These are phyloP conservation scores for Mormyrops attenuatus DNA, from an alignment of 2,797 vertebrate species.

Conservation along the genomic window DNA sequence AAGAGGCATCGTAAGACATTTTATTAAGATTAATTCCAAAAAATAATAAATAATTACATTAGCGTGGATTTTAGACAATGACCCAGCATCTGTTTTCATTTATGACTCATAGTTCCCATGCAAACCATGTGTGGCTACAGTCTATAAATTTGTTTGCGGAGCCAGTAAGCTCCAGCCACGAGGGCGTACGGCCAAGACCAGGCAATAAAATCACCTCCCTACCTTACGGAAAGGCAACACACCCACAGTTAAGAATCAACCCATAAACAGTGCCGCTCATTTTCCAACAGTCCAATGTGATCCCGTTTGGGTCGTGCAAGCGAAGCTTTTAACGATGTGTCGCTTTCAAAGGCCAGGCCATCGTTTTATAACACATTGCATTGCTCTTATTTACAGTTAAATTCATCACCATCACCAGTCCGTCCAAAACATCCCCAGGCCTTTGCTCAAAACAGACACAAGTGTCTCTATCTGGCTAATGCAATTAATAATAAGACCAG, in stretches of 20 bases:
- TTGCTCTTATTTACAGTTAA: not conserved
- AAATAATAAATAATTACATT: slow-evolving; percentile 42
- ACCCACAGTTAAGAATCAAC: slow-evolving; percentile 51
- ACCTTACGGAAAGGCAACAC: slow-evolving; percentile 52
- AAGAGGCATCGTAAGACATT: not conserved
- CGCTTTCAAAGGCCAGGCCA: not conserved
- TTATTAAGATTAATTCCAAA: not conserved
- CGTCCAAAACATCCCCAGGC: not conserved
- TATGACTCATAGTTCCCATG: slow-evolving; percentile 62
- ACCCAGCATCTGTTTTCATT: slow-evolving; percentile 60
- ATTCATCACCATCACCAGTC: not conserved
- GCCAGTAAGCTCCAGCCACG: slow-evolving; percentile 43
- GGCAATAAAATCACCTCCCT: slow-evolving; percentile 50
- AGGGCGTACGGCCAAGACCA: slow-evolving; percentile 47
- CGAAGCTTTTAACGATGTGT: not conserved
- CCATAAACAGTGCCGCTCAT: slow-evolving; percentile 38
- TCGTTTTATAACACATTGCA: not conserved
- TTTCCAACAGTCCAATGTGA: not conserved
- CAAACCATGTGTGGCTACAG: slow-evolving; percentile 52
- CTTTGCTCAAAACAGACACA: not conserved
- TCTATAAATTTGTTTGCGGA: slow-evolving; percentile 49
- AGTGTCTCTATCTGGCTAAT: not conserved
- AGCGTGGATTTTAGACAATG: slow-evolving; percentile 45
- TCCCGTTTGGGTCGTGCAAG: not conserved
- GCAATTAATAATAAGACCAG: not conserved